Percentiles rank a stretch among this genome's conserved stretches.
These are phyloP conservation scores for Campoletis raptor DNA, from an alignment of 2,888 invertebrate species.

Conservation along the genomic window DNA sequence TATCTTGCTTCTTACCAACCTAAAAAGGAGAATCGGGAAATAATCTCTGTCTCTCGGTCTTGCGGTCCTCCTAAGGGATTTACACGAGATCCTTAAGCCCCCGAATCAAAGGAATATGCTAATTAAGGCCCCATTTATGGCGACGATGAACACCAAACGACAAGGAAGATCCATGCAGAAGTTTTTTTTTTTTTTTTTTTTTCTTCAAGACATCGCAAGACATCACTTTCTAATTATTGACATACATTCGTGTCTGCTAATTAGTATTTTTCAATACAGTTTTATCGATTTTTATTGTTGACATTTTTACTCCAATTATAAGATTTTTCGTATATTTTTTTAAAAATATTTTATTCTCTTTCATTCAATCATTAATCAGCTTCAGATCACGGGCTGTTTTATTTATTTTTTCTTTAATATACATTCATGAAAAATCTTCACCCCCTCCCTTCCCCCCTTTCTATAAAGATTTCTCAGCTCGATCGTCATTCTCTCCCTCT, in stretches of 20 bases:
- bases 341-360: not conserved
- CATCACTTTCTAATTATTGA: not conserved
- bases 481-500: slow-evolving; percentile 4
- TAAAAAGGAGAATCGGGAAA: not conserved
- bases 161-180: not conserved
- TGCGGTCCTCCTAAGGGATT: not conserved
- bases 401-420: not conserved
- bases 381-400: not conserved
- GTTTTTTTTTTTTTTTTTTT: not conserved
- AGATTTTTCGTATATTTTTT: not conserved
- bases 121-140: slow-evolving; percentile 18
- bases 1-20: not conserved
- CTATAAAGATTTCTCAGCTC: not conserved
- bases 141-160: not conserved
- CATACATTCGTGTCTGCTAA: not conserved
- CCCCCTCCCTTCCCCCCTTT: not conserved
- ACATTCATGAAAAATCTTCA: not conserved
- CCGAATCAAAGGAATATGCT: slow-evolving; percentile 29
- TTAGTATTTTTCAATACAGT: not conserved
- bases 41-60: not conserved
- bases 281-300: not conserved
- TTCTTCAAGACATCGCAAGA: not conserved
- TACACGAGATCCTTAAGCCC: not conserved
- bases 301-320: not conserved
- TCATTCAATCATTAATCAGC: not conserved